Evolutionary conservation across 2,113 vertebrate genomes (phyloP), one percentile per base, ranked within the genome.

Genomic region (Alexandromys fortis): DNA sequence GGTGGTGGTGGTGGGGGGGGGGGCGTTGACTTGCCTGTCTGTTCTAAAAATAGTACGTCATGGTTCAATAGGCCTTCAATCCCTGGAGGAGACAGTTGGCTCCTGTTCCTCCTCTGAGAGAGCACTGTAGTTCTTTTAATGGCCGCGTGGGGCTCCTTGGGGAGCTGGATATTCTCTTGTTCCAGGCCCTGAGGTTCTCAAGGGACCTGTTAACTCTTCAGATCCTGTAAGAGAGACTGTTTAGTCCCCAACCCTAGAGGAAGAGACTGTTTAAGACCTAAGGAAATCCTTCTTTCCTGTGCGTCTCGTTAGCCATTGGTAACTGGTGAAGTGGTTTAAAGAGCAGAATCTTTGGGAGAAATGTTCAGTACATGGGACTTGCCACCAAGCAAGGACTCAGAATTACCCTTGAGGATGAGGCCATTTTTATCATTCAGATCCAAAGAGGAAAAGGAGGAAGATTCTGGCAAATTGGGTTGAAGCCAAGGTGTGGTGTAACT

Each of bases 121-220:
- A 93, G 13, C 17, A 30, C 21, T n/a, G 0, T 76, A 91, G 68
- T 90, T 94, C 12, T 35, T 91, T 81, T 97, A 96, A 90, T 77
- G 61, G 49, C 45, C 0, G 67, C 0, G 0, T 14, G 52, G 91
- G 45, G 28, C 77, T 47, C 83, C 63, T 85, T 87, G 14, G 83
- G 68, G 75, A 96, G 52, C 65, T 93, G 83, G 87, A 75, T 96
- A 92, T 35, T 96, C 87, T 91, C 95, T 94, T 7, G 65, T 94
- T 96, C 93, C 86, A 45, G 94, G 49, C n/a, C 70, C 42, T 52
- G 87, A 17, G 73, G 24, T 90, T 94, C 87, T 92, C 93, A 63
- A 95, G 83, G 94, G 89, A 95, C 70, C 26, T 86, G 30, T 83
- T 95, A 87, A 76, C 21, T 91, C 45, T 89, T 96, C 38, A 92